Evolutionary conservation across 2,113 vertebrate species (phyloP).

Genomic region (Mola mola): DNA sequence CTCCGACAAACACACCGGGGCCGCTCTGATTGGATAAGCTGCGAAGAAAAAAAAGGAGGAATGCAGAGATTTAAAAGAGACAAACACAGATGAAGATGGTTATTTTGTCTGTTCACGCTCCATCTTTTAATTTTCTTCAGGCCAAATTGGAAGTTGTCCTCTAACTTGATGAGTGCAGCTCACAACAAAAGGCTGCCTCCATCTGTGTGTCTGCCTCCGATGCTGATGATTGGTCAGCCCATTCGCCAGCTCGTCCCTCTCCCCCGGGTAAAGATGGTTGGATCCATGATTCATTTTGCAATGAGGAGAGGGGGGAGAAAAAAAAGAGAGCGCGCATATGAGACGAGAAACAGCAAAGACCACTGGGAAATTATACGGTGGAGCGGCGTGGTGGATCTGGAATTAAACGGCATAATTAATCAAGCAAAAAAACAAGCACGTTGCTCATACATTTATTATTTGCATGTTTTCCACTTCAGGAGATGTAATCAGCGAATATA

Average conservation of each 20-base stretch:
- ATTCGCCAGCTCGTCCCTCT: slow-evolving; percentile 68
- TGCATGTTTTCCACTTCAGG: slow-evolving; percentile 82
- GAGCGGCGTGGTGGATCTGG: slow-evolving; percentile 80
- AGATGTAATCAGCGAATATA: slow-evolving; percentile 79
- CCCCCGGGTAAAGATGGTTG: slow-evolving; percentile 73
- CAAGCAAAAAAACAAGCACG: slow-evolving; percentile 83
- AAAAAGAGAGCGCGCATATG: slow-evolving; percentile 64
- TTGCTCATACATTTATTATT: slow-evolving; percentile 84
- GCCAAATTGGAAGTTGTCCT: slow-evolving; percentile 60
- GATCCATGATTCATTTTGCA: slow-evolving; percentile 83
- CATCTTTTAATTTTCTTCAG: slow-evolving; percentile 58
- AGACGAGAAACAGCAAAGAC: slow-evolving; percentile 80
- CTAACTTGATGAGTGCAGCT: slow-evolving; percentile 59
- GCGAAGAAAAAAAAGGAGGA: slow-evolving; percentile 19
- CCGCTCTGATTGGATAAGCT: slow-evolving; percentile 41
- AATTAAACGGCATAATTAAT: slow-evolving; percentile 88
- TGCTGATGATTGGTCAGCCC: slow-evolving; percentile 79
- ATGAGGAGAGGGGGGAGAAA: slow-evolving; percentile 57
- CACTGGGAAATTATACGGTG: slow-evolving; percentile 84
- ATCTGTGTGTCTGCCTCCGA: slow-evolving; percentile 68
- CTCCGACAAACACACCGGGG: slow-evolving; percentile 44
- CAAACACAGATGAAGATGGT: slow-evolving; percentile 40
- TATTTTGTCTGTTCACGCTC: slow-evolving; percentile 44
- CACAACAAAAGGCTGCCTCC: slow-evolving; percentile 69
- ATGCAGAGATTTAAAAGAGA: no score